Evolutionary conservation across 2,113 vertebrate species (phyloP).

Genomic region (Osmerus eperlanus): DNA sequence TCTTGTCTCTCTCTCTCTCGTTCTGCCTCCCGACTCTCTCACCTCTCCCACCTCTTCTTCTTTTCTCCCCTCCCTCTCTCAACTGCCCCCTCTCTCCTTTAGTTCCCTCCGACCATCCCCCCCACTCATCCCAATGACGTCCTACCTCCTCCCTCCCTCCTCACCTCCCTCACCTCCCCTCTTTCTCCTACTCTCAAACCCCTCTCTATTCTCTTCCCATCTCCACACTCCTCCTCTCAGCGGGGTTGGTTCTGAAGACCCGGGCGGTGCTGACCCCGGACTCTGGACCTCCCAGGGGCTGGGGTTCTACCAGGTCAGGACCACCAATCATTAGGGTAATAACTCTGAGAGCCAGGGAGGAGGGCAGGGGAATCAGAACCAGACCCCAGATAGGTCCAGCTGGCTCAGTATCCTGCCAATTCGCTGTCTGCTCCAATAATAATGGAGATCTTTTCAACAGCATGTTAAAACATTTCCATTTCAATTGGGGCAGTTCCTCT

Average conservation of each 20-base stretch:
- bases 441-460: no score
- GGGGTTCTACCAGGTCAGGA: conserved; percentile 19
- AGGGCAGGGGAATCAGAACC: conserved; percentile 12
- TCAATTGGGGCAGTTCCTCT: no score
- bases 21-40: background rate
- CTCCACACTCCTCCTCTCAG: background rate
- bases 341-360: conserved; percentile 21
- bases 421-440: no score
- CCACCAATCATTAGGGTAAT: conserved; percentile 29
- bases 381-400: background rate
- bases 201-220: background rate
- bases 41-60: background rate
- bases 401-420: no score
- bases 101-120: background rate
- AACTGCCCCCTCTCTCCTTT: background rate
- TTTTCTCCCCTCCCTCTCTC: no score
- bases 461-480: no score
- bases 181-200: no score
- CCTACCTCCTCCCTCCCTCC: background rate
- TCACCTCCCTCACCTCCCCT: background rate
- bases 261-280: conserved; percentile 17
- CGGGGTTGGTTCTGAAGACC: conserved; percentile 2
- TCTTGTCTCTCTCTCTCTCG: background rate
- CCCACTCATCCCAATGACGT: background rate
- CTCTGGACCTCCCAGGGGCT: conserved; percentile 18